Base-by-base conservation (phyloP, 2,888 invertebrate genomes). In the Aporophyla nigra region DNA sequence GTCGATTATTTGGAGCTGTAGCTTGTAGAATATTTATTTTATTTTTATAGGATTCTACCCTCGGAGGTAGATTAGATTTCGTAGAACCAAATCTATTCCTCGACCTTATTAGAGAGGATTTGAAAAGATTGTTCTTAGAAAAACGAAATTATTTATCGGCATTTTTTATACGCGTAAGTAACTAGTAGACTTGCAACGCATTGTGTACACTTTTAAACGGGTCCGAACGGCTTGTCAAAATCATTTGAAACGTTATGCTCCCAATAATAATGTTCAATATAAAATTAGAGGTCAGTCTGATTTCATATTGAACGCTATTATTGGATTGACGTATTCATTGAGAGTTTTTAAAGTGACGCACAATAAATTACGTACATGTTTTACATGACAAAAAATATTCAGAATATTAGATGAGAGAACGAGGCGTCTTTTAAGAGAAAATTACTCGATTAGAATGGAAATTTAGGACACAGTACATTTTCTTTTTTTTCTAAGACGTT, bases 101-200 rank as follows among this genome's bases (percentile, higher is more conserved):
- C n/a, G 27, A 46, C n/a, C 54, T 71, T 46, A 43, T 46, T 72
- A 71, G 27, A 7, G 12, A 56, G 14, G 46, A n/a, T 69, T 53
- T 71, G 2, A n/a, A 33, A 33, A 46, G n/a, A 33, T 24, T n/a
- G 4, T 46, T 33, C 2, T 72, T 14, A 6, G 54, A 24, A 72
- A n/a, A 5, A n/a, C 43, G 4, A 40, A 10, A 43, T 21, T 24
- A 1, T 12, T 53, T 19, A 12, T 33, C 7, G n/a, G 5, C 12
- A 19, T 24, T 33, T 46, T 27, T 19, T 12, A 46, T 24, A 63
- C 10, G 19, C n/a, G n/a, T n/a, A n/a, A n/a, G n/a, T n/a, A n/a
- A n/a, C n/a, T n/a, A n/a, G n/a, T n/a, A 43, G 43, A 9, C 43
- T 43, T 9, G 0, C 43, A 43, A 43, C 9, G 9, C 43, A 43